Percentiles rank a stretch among this genome's conserved stretches.
Evolutionary conservation across 64 coral and sea anemone species (phyloP).

Genomic region (Pocillopora damicornis): DNA sequence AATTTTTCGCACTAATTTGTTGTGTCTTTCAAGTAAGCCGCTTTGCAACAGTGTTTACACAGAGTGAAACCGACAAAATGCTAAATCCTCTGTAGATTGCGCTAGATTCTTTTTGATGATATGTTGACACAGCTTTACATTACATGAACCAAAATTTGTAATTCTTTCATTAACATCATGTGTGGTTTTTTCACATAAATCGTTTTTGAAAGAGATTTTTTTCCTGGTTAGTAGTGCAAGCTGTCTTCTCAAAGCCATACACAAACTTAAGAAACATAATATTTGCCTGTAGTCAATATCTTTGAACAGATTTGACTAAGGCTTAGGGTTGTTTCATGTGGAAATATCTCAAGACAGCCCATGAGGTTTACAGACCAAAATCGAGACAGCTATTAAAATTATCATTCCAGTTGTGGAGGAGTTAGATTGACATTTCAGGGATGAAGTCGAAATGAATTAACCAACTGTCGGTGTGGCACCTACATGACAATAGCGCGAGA

Average conservation of each 20-base stretch:
- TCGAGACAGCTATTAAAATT: conserved; percentile 29
- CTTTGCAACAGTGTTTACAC: conserved; percentile 20
- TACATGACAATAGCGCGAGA: neutral
- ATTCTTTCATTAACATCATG: neutral
- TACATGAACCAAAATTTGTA: neutral
- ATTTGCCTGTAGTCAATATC: conserved; percentile 17
- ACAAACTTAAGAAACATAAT: conserved; percentile 5
- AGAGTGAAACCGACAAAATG: conserved; percentile 16
- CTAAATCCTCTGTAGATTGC: neutral
- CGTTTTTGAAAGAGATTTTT: neutral
- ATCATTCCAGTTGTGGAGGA: neutral
- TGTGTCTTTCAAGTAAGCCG: conserved; percentile 31
- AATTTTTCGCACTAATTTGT: conserved; percentile 36
- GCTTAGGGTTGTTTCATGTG: neutral
- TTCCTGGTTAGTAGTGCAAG: neutral
- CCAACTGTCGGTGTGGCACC: conserved; percentile 3
- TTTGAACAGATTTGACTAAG: neutral
- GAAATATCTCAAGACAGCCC: neutral
- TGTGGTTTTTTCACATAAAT: neutral
- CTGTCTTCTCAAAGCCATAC: neutral
- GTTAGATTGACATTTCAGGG: conserved; percentile 38
- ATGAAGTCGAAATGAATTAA: conserved; percentile 28
- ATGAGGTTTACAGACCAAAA: conserved; percentile 21
- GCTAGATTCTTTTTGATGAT: conserved; percentile 10
- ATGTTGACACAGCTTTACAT: conserved; percentile 41